Evolutionary conservation across 1,140 invertebrate genomes (phyloP), one percentile per base, ranked within the genome.

Genomic region (Venustaconcha ellipsiformis): DNA sequence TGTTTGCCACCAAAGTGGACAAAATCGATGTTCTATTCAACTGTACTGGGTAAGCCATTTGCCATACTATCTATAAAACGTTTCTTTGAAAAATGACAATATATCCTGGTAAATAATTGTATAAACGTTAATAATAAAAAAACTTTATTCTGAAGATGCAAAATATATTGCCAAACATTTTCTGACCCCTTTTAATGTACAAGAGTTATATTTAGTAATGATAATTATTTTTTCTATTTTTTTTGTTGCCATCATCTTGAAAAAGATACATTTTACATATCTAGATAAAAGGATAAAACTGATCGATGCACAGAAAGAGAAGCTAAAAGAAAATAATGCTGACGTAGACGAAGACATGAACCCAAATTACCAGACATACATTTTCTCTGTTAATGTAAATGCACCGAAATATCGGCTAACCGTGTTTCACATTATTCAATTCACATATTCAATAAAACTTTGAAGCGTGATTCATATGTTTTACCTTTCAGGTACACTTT

Each of bases 21-120:
- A 82, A 80, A 56, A 70, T 91, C 23, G 89, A 91, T 72, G 82
- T 91, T 5, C 78, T 91, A 1, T 90, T 91, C 75, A 91, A 91
- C 80, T 91, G 90, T 83, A 89, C 90, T 20, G 90, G 89, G 87
- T 88, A 82, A 75, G 72, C 59, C n/a, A 58, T 62, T 62, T 62
- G 59, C 37, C 6, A 8, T 48, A 11, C 5, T 48, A 8, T 48
- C 37, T 48, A 48, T 48, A 11, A 48, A 48, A 48, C 6, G 8
- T 37, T 37, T 37, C 37, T 11, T 8, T 48, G 37, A 48, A 48
- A 48, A 48, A 6, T 48, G 6, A 48, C 37, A 8, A 8, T 6
- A 48, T 48, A 0, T 0, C 6, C 37, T 8, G 37, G 37, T 48
- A 48, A 48, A 6, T 48, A 48, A 48, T 48, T 48, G 11, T 11